Conservation (phyloP, 1,140 invertebrate species). For the Proctacanthus coquilletti region DNA sequence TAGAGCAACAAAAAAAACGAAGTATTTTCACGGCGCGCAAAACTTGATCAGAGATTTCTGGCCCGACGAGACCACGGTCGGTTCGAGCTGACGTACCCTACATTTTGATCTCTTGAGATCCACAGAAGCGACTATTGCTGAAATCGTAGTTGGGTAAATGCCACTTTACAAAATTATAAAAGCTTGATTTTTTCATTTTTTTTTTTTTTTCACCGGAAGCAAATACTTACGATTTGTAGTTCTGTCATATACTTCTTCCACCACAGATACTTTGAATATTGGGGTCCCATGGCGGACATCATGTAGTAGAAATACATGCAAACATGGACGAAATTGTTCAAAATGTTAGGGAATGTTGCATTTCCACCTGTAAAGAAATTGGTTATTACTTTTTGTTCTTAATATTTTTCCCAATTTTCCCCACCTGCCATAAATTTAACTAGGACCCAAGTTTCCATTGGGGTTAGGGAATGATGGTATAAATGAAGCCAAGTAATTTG, state of each 20-base stretch:
- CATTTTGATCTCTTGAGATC: no score
- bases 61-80: no score
- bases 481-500: conserved; percentile 87
- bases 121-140: no score
- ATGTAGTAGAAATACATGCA: conserved; percentile 91
- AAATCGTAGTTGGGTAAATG: no score
- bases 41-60: no score
- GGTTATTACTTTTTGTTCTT: no score
- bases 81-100: no score
- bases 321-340: conserved; percentile 91
- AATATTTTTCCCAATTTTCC: conserved; percentile 9
- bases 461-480: conserved; percentile 90
- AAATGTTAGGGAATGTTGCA: conserved; percentile 76
- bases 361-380: conserved; percentile 56
- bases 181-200: no score
- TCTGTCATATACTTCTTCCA: conserved; percentile 91
- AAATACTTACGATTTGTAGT: conserved; percentile 74
- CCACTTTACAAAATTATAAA: no score
- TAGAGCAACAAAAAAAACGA: no score
- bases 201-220: no score
- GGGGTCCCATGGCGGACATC: conserved; percentile 77
- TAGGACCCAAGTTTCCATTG: conserved; percentile 87
- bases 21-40: no score
- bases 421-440: conserved; percentile 86
- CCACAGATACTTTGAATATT: conserved; percentile 84